Evolutionary conservation across 2,797 vertebrate species (phyloP), one percentile per base, ranked within the genome.

Genomic region (Aphelocoma californica): DNA sequence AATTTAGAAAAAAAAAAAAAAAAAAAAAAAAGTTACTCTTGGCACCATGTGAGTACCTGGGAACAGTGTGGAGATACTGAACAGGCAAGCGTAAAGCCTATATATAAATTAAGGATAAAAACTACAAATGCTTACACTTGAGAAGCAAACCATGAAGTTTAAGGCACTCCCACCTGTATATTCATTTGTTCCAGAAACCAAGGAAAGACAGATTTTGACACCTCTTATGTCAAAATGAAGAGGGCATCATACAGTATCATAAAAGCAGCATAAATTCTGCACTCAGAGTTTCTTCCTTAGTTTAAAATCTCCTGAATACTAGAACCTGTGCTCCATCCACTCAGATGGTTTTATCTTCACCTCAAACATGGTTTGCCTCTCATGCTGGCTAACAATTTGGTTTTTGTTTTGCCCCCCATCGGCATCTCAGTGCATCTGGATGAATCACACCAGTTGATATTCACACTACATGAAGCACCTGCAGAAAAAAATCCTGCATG

Each of bases 311-410:
- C 36, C 20, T 4, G 24, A 40, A 44, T 17, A 70, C 34, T 45
- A 72, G 26, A 70, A 45, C 14, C 23, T 40, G 21, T 50, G 19
- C 23, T 31, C 28, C 32, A 18, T 21, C 40, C 42, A 56, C 23
- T 53, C 32, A 18, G 13, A 8, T 32, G 25, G 60, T 60, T 62
- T 40, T 16, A 71, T 29, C 57, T n/a, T 74, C 31, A 48, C n/a
- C 29, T 88, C 80, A 81, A 42, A 50, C 12, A 61, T 0, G 0
- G 26, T 32, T 60, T 73, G 51, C 42, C 32, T 34, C 82, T 77
- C 4, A 7, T 56, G n/a, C 32, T 79, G 70, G 21, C 21, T 57
- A 24, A 57, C 0, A 0, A 24, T 28, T 7, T 23, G 40, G 7
- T 25, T 65, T 44, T 56, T 31, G 61, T 74, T 75, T 40, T 50